These are phyloP conservation scores for Oscheius sp. DNA, from an alignment of 2,888 invertebrate genomes.

Conservation along the genomic window DNA sequence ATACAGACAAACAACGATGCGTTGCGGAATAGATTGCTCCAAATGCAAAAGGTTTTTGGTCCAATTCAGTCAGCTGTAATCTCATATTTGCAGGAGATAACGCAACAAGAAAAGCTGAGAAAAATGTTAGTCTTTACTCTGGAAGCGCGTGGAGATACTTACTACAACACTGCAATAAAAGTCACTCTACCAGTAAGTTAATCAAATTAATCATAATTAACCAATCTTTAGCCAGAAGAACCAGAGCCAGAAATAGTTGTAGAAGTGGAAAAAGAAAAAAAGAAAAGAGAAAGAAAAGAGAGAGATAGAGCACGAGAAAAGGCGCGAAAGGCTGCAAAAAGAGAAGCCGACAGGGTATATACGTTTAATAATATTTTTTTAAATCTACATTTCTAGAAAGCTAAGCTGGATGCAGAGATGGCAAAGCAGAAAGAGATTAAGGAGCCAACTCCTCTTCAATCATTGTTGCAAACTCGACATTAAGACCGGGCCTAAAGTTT, in stretches of 20 bases:
- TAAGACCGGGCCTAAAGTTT: no score
- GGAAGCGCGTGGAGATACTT: slow-evolving; percentile 9
- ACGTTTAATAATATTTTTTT: neutral
- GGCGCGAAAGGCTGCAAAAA: slow-evolving; percentile 6
- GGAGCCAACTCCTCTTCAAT: neutral
- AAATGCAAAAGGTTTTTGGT: slow-evolving; percentile 12
- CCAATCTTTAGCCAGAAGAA: neutral
- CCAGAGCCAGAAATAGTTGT: neutral
- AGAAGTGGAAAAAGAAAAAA: slow-evolving; percentile 10
- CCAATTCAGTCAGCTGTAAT: neutral
- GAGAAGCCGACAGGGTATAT: neutral
- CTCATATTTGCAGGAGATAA: slow-evolving; percentile 16
- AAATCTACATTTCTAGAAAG: neutral
- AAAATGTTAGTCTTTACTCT: slow-evolving; percentile 1
- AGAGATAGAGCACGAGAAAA: slow-evolving; percentile 22
- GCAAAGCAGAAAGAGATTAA: neutral
- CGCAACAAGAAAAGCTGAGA: slow-evolving; percentile 5
- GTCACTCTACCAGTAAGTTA: neutral
- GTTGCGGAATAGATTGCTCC: slow-evolving; percentile 9
- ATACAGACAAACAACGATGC: neutral
- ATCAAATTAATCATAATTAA: neutral
- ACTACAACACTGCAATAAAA: neutral
- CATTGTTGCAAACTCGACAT: neutral
- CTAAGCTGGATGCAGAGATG: neutral
- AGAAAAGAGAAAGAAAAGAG: slow-evolving; percentile 4